A percentile compares a stretch with the other conserved stretches of the same genome.
These are phyloP conservation scores for Sciurus vulgaris DNA, from an alignment of 2,797 vertebrate species.

Conservation along the genomic window DNA sequence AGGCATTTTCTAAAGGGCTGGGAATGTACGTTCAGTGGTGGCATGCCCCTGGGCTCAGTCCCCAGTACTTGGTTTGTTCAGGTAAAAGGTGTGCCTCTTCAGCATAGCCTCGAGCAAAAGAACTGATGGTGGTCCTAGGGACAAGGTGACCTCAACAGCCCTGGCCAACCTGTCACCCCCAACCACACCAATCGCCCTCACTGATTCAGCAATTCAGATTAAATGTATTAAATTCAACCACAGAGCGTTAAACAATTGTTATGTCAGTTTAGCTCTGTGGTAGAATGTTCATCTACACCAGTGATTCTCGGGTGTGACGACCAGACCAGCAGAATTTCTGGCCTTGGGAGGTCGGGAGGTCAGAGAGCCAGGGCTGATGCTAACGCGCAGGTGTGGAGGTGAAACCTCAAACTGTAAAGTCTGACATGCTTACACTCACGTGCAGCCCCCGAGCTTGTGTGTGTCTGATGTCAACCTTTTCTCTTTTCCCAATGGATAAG, in stretches of 20 bases:
- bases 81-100: not conserved
- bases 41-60: not conserved
- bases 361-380: not conserved
- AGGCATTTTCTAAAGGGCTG: not conserved
- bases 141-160: not conserved
- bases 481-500: slow-evolving; percentile 26
- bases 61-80: not conserved
- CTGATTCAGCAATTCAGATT: not conserved
- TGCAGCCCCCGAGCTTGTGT: not conserved
- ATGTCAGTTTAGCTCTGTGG: not conserved
- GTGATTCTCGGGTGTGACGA: not conserved
- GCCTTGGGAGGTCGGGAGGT: not conserved
- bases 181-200: not conserved
- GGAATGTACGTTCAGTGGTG: not conserved
- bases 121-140: not conserved
- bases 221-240: not conserved
- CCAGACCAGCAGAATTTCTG: not conserved
- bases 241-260: slow-evolving; percentile 18
- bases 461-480: slow-evolving; percentile 14
- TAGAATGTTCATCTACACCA: not conserved
- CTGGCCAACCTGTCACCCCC: not conserved
- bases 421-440: not conserved
- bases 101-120: not conserved
- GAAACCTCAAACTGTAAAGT: not conserved
- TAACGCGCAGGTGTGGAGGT: not conserved